Evolutionary conservation across 2,888 invertebrate species (phyloP), one percentile per base, ranked within the genome.

Genomic region (Adelognathus sp.): DNA sequence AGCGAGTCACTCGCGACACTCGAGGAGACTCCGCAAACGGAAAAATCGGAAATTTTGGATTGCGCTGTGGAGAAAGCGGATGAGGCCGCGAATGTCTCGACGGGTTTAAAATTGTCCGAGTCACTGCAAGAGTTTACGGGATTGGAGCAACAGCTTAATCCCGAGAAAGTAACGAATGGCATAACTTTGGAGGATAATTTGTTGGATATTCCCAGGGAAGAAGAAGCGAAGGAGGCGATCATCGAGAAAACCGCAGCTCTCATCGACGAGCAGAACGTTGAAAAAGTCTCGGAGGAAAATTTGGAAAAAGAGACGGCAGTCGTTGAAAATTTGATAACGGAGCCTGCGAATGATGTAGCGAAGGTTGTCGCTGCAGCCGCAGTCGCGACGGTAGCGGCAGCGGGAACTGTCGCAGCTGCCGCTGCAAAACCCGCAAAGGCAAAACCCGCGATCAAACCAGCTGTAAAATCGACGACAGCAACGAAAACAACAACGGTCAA

Each of bases 101-200:
- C 66, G 7, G 71, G 78, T 21, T 74, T 88, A 31, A 86, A 88
- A 78, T 46, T 89, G 7, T 88, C 89, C 0, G 88, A 88, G 50
- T 88, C 87, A 0, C 76, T 89, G 61, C 88, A 89, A 67, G 89
- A 89, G 61, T 89, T 89, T 24, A 89, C 88, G 0, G 88, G 88
- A 18, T 60, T 89, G 11, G 89, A 89, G 63, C 82, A 85, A 24
- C 83, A 88, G 21, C 79, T 89, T 9, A 81, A 80, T 46, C 84
- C 87, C 0, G 63, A 63, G 6, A 67, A 69, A n/a, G 63, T 58
- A 3, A 79, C 69, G 39, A 64, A 70, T 24, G 81, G 71, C n/a
- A 33, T 73, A 27, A 58, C 75, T 16, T 36, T 50, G 5, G 33
- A 64, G 11, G 74, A 46, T 1, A 64, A 76, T 39, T 54, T 56